phyloP scores from a whole-genome alignment of 2,797 vertebrate genomes.

The Muraenolepis orangiensis region DNA sequence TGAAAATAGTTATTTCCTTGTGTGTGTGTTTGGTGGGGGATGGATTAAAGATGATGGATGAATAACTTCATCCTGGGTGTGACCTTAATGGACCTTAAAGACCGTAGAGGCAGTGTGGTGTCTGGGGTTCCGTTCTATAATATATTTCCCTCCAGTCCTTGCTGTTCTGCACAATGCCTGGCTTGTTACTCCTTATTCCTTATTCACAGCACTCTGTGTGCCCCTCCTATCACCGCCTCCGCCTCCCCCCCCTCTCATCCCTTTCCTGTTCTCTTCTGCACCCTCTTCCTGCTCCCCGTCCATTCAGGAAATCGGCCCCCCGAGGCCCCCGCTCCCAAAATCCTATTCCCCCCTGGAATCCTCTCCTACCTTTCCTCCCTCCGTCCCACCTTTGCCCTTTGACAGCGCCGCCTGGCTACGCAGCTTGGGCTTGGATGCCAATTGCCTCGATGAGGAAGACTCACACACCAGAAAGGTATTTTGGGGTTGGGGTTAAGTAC shows the following conservation, averaged over 20 bases:
- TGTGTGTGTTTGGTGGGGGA: not conserved
- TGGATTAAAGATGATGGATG: not conserved
- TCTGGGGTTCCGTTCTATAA: slow-evolving; percentile 29
- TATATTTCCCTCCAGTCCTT: slow-evolving; percentile 42
- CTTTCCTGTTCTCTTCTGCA: slow-evolving; percentile 14
- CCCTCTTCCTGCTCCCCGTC: slow-evolving; percentile 9
- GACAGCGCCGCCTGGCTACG: slow-evolving; percentile 72
- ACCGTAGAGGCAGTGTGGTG: not conserved
- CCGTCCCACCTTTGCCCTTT: slow-evolving; percentile 76
- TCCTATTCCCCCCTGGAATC: slow-evolving; percentile 91
- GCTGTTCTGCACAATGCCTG: slow-evolving; percentile 57
- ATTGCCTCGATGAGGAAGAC: slow-evolving; percentile 65
- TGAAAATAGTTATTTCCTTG: not conserved
- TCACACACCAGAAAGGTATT: slow-evolving; percentile 84
- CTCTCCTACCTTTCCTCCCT: slow-evolving; percentile 80
- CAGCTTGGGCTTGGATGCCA: slow-evolving; percentile 63
- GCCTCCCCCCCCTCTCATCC: slow-evolving; percentile 13
- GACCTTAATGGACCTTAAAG: not conserved
- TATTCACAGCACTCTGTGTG: slow-evolving; percentile 54
- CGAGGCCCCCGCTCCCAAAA: slow-evolving; percentile 93
- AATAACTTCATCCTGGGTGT: not conserved
- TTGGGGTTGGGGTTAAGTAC: slow-evolving; percentile 31
- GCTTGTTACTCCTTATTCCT: slow-evolving; percentile 56
- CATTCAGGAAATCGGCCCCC: slow-evolving; percentile 88
- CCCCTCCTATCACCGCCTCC: slow-evolving; percentile 31